A percentile compares a stretch with the other conserved stretches of the same genome.
Evolutionary conservation across 1,140 invertebrate species (phyloP).

Genomic region (Lordiphosa stackelbergi): DNA sequence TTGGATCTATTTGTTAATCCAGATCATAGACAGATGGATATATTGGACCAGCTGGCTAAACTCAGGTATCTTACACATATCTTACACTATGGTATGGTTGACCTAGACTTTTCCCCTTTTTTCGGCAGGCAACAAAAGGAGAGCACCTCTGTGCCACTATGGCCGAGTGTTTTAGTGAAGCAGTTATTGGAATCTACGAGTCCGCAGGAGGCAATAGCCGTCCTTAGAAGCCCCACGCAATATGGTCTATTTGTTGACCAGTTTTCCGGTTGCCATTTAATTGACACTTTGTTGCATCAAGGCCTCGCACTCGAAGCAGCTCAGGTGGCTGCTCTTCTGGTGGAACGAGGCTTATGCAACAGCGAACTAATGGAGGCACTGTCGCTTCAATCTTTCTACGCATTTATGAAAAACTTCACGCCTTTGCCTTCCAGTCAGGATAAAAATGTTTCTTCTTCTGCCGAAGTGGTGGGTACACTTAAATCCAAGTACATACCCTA

Average conservation of each 20-base stretch:
- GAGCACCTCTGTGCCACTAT: slow-evolving; percentile 36
- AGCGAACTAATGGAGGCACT: slow-evolving; percentile 85
- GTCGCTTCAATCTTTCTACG: slow-evolving; percentile 86
- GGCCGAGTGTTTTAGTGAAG: slow-evolving; percentile 42
- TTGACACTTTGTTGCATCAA: slow-evolving; percentile 87
- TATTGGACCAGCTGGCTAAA: slow-evolving; percentile 43
- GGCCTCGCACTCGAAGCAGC: slow-evolving; percentile 84
- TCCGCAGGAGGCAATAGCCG: slow-evolving; percentile 81
- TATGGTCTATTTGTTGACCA: slow-evolving; percentile 94
- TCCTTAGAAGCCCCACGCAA: slow-evolving; percentile 88
- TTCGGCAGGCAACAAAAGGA: slow-evolving; percentile 49
- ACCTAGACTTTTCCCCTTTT: background rate
- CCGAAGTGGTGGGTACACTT: slow-evolving; percentile 28
- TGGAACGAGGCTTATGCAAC: slow-evolving; percentile 91
- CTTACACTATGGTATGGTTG: background rate
- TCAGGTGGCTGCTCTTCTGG: slow-evolving; percentile 82
- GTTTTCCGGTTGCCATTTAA: slow-evolving; percentile 87
- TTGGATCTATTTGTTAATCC: slow-evolving; percentile 49
- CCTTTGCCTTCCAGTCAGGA: slow-evolving; percentile 68
- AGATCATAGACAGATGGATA: slow-evolving; percentile 47
- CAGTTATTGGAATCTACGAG: slow-evolving; percentile 42
- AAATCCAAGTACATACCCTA: background rate
- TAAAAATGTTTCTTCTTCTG: slow-evolving; percentile 20
- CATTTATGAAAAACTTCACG: slow-evolving; percentile 81
- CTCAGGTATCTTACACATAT: slow-evolving; percentile 29